Evolutionary conservation across 2,888 invertebrate genomes (phyloP).

Genomic region (Acronicta psi): DNA sequence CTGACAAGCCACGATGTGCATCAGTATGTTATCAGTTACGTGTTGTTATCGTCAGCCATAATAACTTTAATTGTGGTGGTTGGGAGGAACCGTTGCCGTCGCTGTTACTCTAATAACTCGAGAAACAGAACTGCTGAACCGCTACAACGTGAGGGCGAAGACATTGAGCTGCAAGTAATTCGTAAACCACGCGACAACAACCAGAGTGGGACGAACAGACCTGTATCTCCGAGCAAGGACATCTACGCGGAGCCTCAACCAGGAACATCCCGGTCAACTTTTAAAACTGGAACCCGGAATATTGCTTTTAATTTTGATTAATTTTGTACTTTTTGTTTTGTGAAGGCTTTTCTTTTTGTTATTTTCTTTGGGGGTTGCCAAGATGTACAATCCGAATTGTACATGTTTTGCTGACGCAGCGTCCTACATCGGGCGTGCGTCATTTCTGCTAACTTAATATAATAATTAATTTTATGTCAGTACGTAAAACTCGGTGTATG

Average conservation of each 20-base stretch:
- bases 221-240: background rate
- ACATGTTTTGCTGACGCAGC: background rate
- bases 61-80: constrained; percentile 3
- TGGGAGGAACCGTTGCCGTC: background rate
- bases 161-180: constrained; percentile 3
- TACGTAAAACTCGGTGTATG: too few species aligned
- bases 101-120: background rate
- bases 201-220: background rate
- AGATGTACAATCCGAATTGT: background rate
- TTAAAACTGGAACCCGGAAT: background rate
- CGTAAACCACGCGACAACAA: background rate
- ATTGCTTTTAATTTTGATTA: background rate
- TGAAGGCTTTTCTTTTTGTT: background rate
- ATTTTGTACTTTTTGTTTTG: background rate
- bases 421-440: background rate
- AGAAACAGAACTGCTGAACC: background rate
- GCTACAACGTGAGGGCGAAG: background rate
- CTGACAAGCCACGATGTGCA: constrained; percentile 8
- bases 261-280: background rate
- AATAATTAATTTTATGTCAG: too few species aligned
- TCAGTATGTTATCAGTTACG: constrained; percentile 12
- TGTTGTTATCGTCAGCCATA: background rate
- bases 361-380: background rate
- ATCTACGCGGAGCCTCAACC: background rate
- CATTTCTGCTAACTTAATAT: background rate